Evolutionary conservation across 2,888 invertebrate species (phyloP).

Genomic region (Lampropteryx suffumata): DNA sequence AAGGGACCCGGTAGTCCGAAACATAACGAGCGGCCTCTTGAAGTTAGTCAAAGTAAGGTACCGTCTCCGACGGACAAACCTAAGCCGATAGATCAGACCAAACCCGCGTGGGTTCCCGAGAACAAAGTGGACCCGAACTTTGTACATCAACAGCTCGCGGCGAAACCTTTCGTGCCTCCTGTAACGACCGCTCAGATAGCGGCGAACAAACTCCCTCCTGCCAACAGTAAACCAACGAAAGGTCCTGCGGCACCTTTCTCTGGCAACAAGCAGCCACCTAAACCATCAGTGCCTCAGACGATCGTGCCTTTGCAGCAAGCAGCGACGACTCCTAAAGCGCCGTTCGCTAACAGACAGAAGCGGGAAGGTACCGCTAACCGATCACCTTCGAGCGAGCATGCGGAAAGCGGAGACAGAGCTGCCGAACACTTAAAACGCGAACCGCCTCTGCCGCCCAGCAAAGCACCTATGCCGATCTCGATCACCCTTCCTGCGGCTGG

Average conservation of each 20-base stretch:
- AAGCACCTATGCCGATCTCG: conserved; percentile 76
- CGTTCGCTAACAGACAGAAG: conserved; percentile 75
- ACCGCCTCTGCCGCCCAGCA: conserved; percentile 69
- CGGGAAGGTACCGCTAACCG: conserved; percentile 66
- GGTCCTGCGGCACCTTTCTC: conserved; percentile 76
- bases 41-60: conserved; percentile 47
- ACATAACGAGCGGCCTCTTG: conserved; percentile 53
- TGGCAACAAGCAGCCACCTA: conserved; percentile 66
- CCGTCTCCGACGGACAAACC: conserved; percentile 54
- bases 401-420: conserved; percentile 51
- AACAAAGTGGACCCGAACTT: conserved; percentile 42
- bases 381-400: conserved; percentile 64
- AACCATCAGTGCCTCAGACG: conserved; percentile 72
- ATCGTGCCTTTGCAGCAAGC: conserved; percentile 72
- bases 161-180: conserved; percentile 59
- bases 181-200: conserved; percentile 50
- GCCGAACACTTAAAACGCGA: conserved; percentile 64
- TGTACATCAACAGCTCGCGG: conserved; percentile 39
- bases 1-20: conserved; percentile 69
- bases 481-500: conserved; percentile 73
- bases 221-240: conserved; percentile 59
- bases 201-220: conserved; percentile 56
- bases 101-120: conserved; percentile 63
- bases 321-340: conserved; percentile 70
- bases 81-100: conserved; percentile 56